Conservation (phyloP, 2,888 invertebrate genomes). For the Saturnia japonica region DNA sequence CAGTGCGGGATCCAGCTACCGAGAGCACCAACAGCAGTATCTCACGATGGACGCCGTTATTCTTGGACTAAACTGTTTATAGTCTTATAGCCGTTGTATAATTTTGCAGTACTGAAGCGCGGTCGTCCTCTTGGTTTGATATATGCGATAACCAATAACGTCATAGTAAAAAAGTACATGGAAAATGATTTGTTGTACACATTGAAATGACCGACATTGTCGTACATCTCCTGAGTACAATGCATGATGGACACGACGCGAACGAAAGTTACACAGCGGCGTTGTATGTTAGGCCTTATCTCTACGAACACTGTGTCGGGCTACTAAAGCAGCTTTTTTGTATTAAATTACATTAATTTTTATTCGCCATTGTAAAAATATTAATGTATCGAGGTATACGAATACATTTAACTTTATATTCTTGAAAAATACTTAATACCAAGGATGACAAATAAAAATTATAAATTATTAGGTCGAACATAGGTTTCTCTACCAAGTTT, state of each 20-base stretch:
- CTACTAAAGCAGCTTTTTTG: neutral
- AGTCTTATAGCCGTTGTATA: too few species aligned
- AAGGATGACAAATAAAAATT: too few species aligned
- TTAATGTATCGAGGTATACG: neutral
- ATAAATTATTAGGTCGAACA: too few species aligned
- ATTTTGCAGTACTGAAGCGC: too few species aligned
- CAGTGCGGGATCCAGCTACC: too few species aligned
- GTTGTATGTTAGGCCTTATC: neutral
- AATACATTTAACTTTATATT: too few species aligned
- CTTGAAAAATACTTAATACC: too few species aligned
- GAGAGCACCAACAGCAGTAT: too few species aligned
- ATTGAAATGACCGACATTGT: neutral
- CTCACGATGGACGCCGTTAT: too few species aligned
- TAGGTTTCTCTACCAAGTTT: too few species aligned
- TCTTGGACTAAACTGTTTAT: too few species aligned
- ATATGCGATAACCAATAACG: neutral
- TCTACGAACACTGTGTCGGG: conserved; percentile 5
- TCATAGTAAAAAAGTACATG: neutral
- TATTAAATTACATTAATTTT: neutral
- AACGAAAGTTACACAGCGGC: neutral
- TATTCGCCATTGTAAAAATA: neutral
- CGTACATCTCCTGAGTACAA: neutral
- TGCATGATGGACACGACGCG: neutral
- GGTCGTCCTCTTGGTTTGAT: too few species aligned
- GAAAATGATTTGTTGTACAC: neutral